These are phyloP conservation scores for Aplocera efformata DNA, from an alignment of 2,888 invertebrate genomes.

Conservation along the genomic window DNA sequence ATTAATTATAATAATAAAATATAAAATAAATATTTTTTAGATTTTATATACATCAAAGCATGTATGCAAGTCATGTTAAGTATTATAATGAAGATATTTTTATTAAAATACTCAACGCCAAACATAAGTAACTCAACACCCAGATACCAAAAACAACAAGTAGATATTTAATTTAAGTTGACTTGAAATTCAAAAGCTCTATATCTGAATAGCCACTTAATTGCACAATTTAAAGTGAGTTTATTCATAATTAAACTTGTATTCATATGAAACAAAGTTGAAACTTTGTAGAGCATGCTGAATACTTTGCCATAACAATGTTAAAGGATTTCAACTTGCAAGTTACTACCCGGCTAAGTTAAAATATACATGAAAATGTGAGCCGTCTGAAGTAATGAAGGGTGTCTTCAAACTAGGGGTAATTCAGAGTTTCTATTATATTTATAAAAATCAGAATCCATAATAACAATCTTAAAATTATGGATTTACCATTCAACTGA, in stretches of 20 bases:
- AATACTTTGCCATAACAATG: constrained; percentile 60
- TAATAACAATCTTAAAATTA: constrained; percentile 1
- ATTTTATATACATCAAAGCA: too few species aligned
- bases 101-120: too few species aligned
- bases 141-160: too few species aligned
- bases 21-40: too few species aligned
- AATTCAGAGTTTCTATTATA: constrained; percentile 6
- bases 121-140: too few species aligned
- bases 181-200: too few species aligned
- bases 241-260: constrained; percentile 60
- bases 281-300: constrained; percentile 46
- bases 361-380: constrained; percentile 61
- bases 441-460: constrained; percentile 4
- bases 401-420: constrained; percentile 34
- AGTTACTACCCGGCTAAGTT: constrained; percentile 52
- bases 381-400: constrained; percentile 54
- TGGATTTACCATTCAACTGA: too few species aligned
- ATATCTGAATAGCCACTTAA: too few species aligned
- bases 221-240: constrained; percentile 42
- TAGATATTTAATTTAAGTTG: too few species aligned
- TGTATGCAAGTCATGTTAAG: too few species aligned
- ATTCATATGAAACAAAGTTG: constrained; percentile 54
- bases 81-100: too few species aligned
- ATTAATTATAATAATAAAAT: too few species aligned
- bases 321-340: constrained; percentile 57